These are phyloP conservation scores for Vidua macroura DNA, from an alignment of 2,113 vertebrate genomes.

Conservation along the genomic window DNA sequence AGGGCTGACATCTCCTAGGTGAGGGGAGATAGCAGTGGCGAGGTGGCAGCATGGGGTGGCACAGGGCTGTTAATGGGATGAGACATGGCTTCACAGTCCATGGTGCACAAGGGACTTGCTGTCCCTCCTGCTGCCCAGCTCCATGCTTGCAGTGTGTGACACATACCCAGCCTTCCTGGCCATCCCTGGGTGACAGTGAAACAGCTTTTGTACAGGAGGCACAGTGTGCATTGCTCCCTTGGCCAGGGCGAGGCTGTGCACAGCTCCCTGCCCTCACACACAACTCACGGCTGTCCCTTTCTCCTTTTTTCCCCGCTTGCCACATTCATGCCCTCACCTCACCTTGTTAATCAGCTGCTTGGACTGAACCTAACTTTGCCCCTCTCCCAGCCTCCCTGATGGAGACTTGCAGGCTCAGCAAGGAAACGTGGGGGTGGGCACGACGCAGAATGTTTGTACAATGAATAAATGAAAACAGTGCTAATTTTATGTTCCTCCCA, in stretches of 20 bases:
- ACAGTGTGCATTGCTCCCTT: accelerated
- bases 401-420: conserved; percentile 6
- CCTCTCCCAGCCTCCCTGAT: background rate
- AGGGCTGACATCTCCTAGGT: background rate
- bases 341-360: conserved; percentile 7
- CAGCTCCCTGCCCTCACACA: background rate
- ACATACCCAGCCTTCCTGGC: background rate
- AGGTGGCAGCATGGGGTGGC: accelerated
- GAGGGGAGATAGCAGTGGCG: background rate
- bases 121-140: accelerated
- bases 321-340: background rate
- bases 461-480: conserved; percentile 31
- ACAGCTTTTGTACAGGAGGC: background rate
- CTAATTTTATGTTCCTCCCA: conserved; percentile 23
- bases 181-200: background rate
- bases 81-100: accelerated
- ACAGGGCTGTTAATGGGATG: accelerated
- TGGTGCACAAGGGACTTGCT: background rate
- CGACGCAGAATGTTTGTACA: background rate
- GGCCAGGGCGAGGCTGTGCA: accelerated
- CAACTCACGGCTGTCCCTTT: background rate
- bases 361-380: background rate
- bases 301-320: background rate
- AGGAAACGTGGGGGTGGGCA: background rate
- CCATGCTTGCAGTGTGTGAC: background rate